A percentile compares a stretch with the other conserved stretches of the same genome.
Conservation (phyloP, 2,797 vertebrate species). For the Phalanger gymnotis region DNA sequence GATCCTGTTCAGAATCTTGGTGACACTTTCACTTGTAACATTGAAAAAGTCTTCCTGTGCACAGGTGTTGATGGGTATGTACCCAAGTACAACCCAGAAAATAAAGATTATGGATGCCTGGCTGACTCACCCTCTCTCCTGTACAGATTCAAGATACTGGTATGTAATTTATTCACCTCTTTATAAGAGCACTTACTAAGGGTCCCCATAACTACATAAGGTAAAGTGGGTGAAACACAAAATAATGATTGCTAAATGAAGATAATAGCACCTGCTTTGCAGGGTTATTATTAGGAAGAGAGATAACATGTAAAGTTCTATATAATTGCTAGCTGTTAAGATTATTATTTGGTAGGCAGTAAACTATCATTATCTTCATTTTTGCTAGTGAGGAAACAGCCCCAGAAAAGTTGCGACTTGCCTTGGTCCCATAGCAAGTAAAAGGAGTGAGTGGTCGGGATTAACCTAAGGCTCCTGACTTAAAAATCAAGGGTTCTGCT, state of each 20-base stretch:
- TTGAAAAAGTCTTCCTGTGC: slow-evolving; percentile 91
- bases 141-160: slow-evolving; percentile 89
- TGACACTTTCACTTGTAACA: slow-evolving; percentile 89
- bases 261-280: background rate
- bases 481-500: background rate
- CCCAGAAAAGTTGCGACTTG: background rate
- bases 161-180: slow-evolving; percentile 63
- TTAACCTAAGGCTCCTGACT: background rate
- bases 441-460: background rate
- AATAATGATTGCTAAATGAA: background rate
- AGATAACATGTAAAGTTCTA: background rate
- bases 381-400: background rate
- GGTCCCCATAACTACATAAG: no score
- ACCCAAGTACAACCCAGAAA: slow-evolving; percentile 89
- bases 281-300: background rate
- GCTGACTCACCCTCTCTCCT: slow-evolving; percentile 87
- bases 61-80: slow-evolving; percentile 88
- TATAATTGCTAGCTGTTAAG: accelerated
- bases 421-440: background rate
- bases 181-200: background rate
- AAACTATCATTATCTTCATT: background rate
- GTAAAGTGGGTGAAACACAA: background rate
- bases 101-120: slow-evolving; percentile 87
- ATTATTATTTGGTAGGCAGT: background rate
- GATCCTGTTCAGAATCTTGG: slow-evolving; percentile 90